Evolutionary conservation across 1,140 invertebrate genomes (phyloP), one percentile per base, ranked within the genome.

Genomic region (Pogonognathellus flavescens): DNA sequence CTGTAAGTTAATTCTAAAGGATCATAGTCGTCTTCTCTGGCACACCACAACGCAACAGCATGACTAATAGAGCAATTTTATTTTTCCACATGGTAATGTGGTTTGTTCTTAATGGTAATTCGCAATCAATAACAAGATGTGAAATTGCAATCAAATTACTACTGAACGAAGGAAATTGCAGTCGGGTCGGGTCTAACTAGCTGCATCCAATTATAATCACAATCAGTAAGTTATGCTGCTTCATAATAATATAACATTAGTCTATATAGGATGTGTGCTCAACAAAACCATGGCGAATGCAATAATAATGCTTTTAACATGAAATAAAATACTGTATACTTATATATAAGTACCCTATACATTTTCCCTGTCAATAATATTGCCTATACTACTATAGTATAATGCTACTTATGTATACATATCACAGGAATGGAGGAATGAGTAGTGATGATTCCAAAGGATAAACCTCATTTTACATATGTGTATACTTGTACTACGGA

Each of bases 91-190:
- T 76, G 70, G 41, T 76, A 76, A 76, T 76, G 70, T 50, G 70
- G 70, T 76, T 76, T 76, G 70, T 76, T 76, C 70, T 76, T 76
- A 76, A 31, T 76, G 70, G 70, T 76, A 76, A 76, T 76, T 76
- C 70, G 70, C 70, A 76, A 76, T 76, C 70, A 76, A 76, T 76
- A 76, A 76, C 70, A 31, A 76, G 70, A 76, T 76, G 70, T 76
- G 70, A 76, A 76, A 76, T 76, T 76, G 70, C 70, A 76, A 76
- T 76, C 70, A 76, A 76, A 76, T 76, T 76, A 76, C 70, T 76
- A 76, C 70, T 76, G 31, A 49, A 76, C 70, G 70, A 76, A 76
- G 41, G 70, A 76, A 76, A 76, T 76, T 76, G 31, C 31, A 49
- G 70, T 76, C 70, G 70, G 70, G 70, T 76, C 70, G 70, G 70